phyloP scores from a whole-genome alignment of 2,797 vertebrate species.

The Tenualosa ilisha region DNA sequence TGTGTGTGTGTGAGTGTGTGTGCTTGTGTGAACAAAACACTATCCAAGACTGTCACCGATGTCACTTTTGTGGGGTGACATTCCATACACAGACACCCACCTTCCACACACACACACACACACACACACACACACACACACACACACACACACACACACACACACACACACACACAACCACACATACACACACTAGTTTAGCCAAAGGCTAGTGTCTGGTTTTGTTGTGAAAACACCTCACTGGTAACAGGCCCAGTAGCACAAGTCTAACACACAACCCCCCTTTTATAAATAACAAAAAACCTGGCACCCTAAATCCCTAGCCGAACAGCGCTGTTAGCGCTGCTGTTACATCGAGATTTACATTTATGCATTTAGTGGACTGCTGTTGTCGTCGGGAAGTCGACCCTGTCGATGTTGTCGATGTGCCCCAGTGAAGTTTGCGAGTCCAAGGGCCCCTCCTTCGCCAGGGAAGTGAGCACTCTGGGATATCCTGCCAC shows the following conservation, averaged over 20 bases:
- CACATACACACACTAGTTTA: neutral
- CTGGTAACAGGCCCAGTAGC: neutral
- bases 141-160: constrained; percentile 7
- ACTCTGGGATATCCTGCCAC: constrained; percentile 31
- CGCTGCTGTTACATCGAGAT: neutral
- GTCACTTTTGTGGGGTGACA: neutral
- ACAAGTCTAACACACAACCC: neutral
- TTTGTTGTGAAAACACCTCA: constrained; percentile 1
- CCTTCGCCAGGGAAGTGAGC: constrained; percentile 22
- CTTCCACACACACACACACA: neutral
- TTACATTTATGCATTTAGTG: too few species aligned
- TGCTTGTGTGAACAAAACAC: neutral
- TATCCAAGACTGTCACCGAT: neutral
- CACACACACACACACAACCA: neutral
- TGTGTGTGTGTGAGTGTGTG: neutral
- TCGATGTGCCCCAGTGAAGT: neutral
- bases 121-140: constrained; percentile 7
- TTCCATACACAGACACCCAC: neutral
- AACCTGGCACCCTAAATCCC: neutral
- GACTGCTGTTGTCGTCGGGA: too few species aligned
- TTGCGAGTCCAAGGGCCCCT: neutral
- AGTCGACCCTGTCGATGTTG: too few species aligned
- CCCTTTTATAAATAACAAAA: neutral
- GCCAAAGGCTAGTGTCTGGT: neutral
- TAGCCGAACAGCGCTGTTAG: neutral